These are phyloP conservation scores for Cheilinus undulatus DNA, from an alignment of 2,113 vertebrate genomes.

Conservation along the genomic window DNA sequence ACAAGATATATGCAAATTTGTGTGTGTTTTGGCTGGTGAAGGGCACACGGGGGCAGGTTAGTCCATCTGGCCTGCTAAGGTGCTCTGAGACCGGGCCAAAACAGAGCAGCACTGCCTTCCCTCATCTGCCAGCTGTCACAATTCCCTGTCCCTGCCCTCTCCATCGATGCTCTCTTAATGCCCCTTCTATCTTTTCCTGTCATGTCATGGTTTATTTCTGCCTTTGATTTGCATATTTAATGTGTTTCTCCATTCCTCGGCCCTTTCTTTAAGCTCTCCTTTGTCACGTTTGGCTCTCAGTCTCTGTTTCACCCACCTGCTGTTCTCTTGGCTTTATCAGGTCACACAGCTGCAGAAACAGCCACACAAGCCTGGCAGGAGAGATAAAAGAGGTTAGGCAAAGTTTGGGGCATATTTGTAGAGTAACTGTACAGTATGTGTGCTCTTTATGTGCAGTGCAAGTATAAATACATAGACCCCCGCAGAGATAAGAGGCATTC, in stretches of 20 bases:
- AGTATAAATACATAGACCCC: not conserved
- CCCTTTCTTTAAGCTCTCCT: conserved; percentile 7
- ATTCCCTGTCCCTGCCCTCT: conserved; percentile 43
- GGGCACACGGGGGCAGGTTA: conserved; percentile 51
- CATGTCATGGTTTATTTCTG: conserved; percentile 38
- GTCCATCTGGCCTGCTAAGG: conserved; percentile 68
- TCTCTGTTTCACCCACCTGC: conserved; percentile 43
- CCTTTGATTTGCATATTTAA: conserved; percentile 43
- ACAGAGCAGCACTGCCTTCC: conserved; percentile 31
- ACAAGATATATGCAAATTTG: not conserved
- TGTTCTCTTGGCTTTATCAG: conserved; percentile 60
- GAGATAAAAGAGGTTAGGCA: conserved; percentile 56
- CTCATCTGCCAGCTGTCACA: conserved; percentile 64
- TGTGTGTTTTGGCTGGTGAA: conserved; percentile 46
- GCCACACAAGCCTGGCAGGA: conserved; percentile 34
- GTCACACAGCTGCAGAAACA: conserved; percentile 52
- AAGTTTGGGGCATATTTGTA: conserved; percentile 43
- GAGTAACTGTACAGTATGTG: conserved; percentile 4
- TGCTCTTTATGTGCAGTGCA: conserved; percentile 15
- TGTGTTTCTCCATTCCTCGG: conserved; percentile 1
- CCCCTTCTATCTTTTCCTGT: not conserved
- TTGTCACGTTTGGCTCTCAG: not conserved
- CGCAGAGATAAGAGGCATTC: conserved; percentile 29
- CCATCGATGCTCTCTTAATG: conserved; percentile 27
- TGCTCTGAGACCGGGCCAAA: conserved; percentile 56